Base-by-base conservation (phyloP, 2,888 invertebrate genomes). In the Pandemis corylana region DNA sequence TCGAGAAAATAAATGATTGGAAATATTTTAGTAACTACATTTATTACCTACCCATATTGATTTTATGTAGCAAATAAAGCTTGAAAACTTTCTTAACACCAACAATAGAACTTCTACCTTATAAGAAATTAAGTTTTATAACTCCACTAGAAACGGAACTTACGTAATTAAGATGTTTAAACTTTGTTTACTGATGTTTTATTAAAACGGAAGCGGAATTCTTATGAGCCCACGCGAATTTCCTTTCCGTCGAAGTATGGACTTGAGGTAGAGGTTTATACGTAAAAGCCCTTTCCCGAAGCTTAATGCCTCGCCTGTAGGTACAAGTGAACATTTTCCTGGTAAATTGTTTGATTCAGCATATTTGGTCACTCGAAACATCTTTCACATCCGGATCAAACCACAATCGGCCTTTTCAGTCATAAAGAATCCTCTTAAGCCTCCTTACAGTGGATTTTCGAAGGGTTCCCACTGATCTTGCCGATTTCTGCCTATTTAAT, bases 401-500 rank as follows among this genome's bases (percentile, higher is more conserved):
- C 81, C 81, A 82, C 82, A 86, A 84, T 86, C 83, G 85, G 85
- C 84, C 84, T 85, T 87, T 87, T 82, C 80, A 82, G 80, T 83
- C 85, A 84, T 85, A 89, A 90, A 89, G 85, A 88, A 89, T 87
- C 85, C 84, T 84, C 86, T 88, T 87, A 89, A 85, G 85, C 83
- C 80, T 83, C 67, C 85, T 86, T 81, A 84, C 84, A 87, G 83
- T 85, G 81, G 84, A 85, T 87, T 86, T 85, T 83, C 78, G 81
- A 79, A 80, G 82, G 86, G 87, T 77, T 81, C 79, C 79, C 83
- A 81, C 85, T 85, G 89, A 89, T 90, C 87, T 81, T 85, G 80
- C 83, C 87, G 87, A 88, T 87, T 90, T 89, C 87, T 89, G 87
- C 88, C 90, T 90, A 89, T 92, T 91, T 92, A 91, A 92, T 93